Evolutionary conservation across 2,888 invertebrate species (phyloP).

Genomic region (Chaetogeoica ovagalla): DNA sequence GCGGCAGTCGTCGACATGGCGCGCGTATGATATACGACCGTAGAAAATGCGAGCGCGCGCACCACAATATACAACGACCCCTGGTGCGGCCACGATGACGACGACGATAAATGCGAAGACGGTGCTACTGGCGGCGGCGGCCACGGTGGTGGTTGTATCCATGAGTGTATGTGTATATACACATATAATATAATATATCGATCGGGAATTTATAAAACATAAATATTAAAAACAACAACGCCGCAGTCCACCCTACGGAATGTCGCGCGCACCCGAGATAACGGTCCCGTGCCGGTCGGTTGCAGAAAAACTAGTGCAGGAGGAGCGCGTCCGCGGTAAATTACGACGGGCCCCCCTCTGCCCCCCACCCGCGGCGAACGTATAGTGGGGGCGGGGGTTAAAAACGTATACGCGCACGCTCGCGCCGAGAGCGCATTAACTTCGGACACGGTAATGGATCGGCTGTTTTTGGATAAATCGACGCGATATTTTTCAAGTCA

Average conservation of each 20-base stretch:
- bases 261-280: slow-evolving; percentile 1
- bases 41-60: neutral
- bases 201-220: slow-evolving; percentile 43
- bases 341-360: no score
- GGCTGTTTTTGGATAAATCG: slow-evolving; percentile 15
- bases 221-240: slow-evolving; percentile 49
- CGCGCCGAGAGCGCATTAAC: neutral
- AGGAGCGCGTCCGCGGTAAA: slow-evolving; percentile 22
- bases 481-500: slow-evolving; percentile 10
- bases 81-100: neutral
- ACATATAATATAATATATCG: slow-evolving; percentile 12
- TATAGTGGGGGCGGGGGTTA: no score
- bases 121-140: neutral
- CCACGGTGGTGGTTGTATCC: neutral
- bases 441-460: slow-evolving; percentile 6
- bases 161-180: neutral
- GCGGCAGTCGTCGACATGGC: slow-evolving; percentile 36
- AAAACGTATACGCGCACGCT: neutral
- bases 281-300: neutral
- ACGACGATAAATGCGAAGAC: neutral
- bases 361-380: no score
- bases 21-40: slow-evolving; percentile 24
- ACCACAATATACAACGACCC: neutral
- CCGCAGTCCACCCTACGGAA: neutral
- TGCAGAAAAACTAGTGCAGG: neutral